Conservation (phyloP, 2,888 invertebrate genomes). For the Chalcis sispes region DNA sequence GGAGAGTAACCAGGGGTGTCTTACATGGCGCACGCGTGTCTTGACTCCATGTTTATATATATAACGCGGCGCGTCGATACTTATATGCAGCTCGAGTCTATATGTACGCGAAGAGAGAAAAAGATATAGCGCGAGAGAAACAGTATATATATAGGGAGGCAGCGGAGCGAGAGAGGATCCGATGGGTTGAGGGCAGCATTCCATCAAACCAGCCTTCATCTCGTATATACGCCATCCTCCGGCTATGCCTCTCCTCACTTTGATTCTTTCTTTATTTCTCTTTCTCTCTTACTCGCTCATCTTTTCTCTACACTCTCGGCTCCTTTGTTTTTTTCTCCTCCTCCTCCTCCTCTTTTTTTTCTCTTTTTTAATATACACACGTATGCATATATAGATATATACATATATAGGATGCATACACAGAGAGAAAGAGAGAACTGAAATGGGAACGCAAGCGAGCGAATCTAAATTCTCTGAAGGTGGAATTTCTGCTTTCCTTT, state of each 20-base stretch:
- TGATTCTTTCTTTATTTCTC: constrained; percentile 55
- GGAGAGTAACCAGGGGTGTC: constrained; percentile 31
- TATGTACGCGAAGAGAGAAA: neutral
- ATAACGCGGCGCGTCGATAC: constrained; percentile 47
- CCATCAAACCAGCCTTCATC: constrained; percentile 76
- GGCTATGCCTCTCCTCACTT: constrained; percentile 65
- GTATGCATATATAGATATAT: neutral
- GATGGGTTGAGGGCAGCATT: constrained; percentile 69
- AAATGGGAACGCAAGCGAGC: constrained; percentile 37
- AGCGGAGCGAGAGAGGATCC: constrained; percentile 29
- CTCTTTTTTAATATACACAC: constrained; percentile 43
- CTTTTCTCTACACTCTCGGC: constrained; percentile 54
- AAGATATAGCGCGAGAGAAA: constrained; percentile 30
- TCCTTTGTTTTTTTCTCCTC: constrained; percentile 50
- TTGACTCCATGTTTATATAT: neutral
- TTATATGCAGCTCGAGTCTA: constrained; percentile 41
- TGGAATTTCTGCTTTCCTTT: constrained; percentile 34
- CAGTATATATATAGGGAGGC: constrained; percentile 46
- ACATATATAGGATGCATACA: neutral
- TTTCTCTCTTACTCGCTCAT: constrained; percentile 49
- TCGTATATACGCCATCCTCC: constrained; percentile 67
- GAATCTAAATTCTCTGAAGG: constrained; percentile 42
- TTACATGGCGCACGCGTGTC: constrained; percentile 46
- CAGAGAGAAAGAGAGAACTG: constrained; percentile 7
- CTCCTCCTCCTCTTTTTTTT: constrained; percentile 44